A percentile compares a stretch with the other conserved stretches of the same genome.
These are phyloP conservation scores for Bathybates hornii DNA, from an alignment of 2,113 vertebrate genomes.

Conservation along the genomic window DNA sequence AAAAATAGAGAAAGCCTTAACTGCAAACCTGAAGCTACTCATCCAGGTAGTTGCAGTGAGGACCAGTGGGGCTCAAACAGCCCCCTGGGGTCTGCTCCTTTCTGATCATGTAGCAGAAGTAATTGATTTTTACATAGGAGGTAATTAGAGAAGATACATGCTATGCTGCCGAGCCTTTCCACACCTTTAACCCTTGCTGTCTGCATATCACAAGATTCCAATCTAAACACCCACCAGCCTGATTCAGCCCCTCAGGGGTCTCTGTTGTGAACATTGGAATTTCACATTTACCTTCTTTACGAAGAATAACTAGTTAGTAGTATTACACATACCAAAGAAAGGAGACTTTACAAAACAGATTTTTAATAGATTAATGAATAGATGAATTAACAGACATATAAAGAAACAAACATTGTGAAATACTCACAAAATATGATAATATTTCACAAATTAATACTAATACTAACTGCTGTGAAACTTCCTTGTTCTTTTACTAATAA, in stretches of 20 bases:
- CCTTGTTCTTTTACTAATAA: not conserved
- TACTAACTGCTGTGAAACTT: not conserved
- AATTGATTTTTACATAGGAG: constrained; percentile 72
- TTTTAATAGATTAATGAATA: not conserved
- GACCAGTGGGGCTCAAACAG: constrained; percentile 42
- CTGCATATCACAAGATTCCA: constrained; percentile 29
- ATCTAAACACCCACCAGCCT: not conserved
- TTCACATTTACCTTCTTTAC: not conserved
- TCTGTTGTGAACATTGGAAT: not conserved
- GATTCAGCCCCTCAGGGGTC: not conserved
- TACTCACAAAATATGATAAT: not conserved
- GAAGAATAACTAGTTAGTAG: not conserved
- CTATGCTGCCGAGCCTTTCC: constrained; percentile 35
- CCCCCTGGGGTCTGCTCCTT: constrained; percentile 53
- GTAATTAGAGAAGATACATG: constrained; percentile 71
- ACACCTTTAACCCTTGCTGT: constrained; percentile 68
- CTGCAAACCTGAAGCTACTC: not conserved
- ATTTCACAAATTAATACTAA: not conserved
- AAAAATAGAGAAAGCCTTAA: not conserved
- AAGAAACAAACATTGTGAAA: not conserved
- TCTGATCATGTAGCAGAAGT: constrained; percentile 76
- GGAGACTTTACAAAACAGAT: not conserved
- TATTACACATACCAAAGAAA: not conserved
- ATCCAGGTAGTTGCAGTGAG: constrained; percentile 63
- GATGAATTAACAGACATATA: not conserved